A percentile compares a stretch with the other conserved stretches of the same genome.
Evolutionary conservation across 2,888 invertebrate genomes (phyloP).

Genomic region (Thysanoteuthis rhombus): DNA sequence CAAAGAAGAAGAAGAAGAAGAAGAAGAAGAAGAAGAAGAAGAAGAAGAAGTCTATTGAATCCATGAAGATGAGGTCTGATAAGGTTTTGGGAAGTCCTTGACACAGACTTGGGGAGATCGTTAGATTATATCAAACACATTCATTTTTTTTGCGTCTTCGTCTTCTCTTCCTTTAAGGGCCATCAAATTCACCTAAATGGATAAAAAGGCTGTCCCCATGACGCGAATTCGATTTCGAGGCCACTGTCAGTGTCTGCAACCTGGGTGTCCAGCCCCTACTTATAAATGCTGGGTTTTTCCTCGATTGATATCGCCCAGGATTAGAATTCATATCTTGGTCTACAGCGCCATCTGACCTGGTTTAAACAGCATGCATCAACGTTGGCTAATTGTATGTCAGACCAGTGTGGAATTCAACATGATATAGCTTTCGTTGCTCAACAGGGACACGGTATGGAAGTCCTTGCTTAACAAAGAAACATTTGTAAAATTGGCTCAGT

Average conservation of each 20-base stretch:
- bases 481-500: too few relatives aligned
- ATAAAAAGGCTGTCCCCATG: background rate
- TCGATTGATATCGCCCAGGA: background rate
- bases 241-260: background rate
- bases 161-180: background rate
- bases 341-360: background rate
- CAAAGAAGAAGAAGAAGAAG: background rate
- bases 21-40: background rate
- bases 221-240: background rate
- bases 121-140: background rate
- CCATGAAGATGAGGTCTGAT: background rate
- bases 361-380: too few relatives aligned
- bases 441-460: too few relatives aligned
- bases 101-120: background rate
- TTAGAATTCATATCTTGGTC: background rate
- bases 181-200: background rate
- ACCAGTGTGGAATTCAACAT: too few relatives aligned
- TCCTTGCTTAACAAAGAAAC: too few relatives aligned
- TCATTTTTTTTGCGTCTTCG: background rate
- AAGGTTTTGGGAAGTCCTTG: background rate
- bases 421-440: too few relatives aligned
- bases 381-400: too few relatives aligned
- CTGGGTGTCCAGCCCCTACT: background rate
- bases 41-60: background rate
- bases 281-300: background rate